Conservation (phyloP, 30 jellyfish, hydroid and myxozoan species). For the Hydractinia symbiolongicarpus region DNA sequence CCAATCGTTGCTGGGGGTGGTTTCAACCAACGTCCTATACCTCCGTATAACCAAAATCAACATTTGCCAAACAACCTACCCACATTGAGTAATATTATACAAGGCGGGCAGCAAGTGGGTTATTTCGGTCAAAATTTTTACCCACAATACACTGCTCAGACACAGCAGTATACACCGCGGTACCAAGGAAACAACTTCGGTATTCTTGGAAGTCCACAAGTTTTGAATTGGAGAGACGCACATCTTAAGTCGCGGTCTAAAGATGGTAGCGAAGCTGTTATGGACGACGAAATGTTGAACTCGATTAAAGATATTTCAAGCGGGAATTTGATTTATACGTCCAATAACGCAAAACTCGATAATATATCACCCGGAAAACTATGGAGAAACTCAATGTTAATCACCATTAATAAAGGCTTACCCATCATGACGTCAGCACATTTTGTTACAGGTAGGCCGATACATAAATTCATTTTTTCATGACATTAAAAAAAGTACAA, state of each 20-base stretch:
- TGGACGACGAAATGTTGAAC: slow-evolving; percentile 20
- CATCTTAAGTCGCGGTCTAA: slow-evolving; percentile 17
- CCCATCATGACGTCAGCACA: slow-evolving; percentile 16
- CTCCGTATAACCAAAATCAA: too few species aligned
- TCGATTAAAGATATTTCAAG: slow-evolving; percentile 11
- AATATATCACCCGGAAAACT: slow-evolving; percentile 17
- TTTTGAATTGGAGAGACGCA: slow-evolving; percentile 1
- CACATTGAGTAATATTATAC: too few species aligned
- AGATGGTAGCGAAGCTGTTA: not conserved
- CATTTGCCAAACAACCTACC: too few species aligned
- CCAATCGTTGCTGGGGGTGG: too few species aligned
- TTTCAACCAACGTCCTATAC: too few species aligned
- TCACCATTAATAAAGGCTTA: slow-evolving; percentile 13
- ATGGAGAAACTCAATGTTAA: slow-evolving; percentile 20
- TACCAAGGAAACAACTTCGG: slow-evolving; percentile 2
- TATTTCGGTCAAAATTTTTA: too few species aligned
- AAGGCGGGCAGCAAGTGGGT: too few species aligned
- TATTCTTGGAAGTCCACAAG: slow-evolving; percentile 35
- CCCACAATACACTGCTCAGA: too few species aligned
- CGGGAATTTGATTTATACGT: not conserved
- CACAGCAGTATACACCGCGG: not conserved
- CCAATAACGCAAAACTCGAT: slow-evolving; percentile 12
- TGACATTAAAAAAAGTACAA: too few species aligned
- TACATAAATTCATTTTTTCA: too few species aligned
- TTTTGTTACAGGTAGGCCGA: not conserved